phyloP scores from a whole-genome alignment of 2,797 vertebrate species.

The Gadopsis bispinosus region DNA sequence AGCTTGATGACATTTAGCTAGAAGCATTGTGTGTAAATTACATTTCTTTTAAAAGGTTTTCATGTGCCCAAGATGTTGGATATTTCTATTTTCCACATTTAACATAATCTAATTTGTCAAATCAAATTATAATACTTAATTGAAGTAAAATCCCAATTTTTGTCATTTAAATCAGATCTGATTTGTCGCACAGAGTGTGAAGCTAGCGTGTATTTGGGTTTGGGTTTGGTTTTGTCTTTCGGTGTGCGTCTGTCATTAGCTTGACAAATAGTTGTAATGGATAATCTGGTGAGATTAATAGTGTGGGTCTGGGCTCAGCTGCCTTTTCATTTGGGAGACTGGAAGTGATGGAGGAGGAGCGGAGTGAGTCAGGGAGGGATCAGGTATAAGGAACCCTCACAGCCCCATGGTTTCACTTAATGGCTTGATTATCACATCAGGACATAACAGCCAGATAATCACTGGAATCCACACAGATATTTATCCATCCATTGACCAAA shows the following conservation, averaged over 20 bases:
- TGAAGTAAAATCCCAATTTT: not conserved
- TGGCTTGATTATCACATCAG: constrained; percentile 66
- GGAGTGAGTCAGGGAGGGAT: constrained; percentile 51
- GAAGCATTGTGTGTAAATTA: not conserved
- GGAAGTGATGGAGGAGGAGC: constrained; percentile 15
- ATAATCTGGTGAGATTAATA: constrained; percentile 53
- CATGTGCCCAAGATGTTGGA: not conserved
- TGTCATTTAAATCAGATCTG: not conserved
- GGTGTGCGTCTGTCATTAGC: constrained; percentile 1
- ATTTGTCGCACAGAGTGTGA: not conserved
- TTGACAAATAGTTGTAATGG: constrained; percentile 32
- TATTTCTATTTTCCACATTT: not conserved
- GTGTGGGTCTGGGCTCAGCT: constrained; percentile 56
- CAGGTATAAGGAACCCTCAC: constrained; percentile 61
- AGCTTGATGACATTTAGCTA: not conserved
- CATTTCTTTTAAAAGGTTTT: not conserved
- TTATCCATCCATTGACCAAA: constrained; percentile 36
- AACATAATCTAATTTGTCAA: constrained; percentile 4
- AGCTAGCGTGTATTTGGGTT: not conserved
- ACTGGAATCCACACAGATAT: constrained; percentile 40
- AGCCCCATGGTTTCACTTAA: constrained; percentile 65
- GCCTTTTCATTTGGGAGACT: constrained; percentile 49
- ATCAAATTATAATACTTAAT: not conserved
- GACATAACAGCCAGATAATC: constrained; percentile 58
- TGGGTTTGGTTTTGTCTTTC: constrained; percentile 26